phyloP scores from a whole-genome alignment of 2,113 vertebrate genomes.

The Cynoglossus semilaevis region DNA sequence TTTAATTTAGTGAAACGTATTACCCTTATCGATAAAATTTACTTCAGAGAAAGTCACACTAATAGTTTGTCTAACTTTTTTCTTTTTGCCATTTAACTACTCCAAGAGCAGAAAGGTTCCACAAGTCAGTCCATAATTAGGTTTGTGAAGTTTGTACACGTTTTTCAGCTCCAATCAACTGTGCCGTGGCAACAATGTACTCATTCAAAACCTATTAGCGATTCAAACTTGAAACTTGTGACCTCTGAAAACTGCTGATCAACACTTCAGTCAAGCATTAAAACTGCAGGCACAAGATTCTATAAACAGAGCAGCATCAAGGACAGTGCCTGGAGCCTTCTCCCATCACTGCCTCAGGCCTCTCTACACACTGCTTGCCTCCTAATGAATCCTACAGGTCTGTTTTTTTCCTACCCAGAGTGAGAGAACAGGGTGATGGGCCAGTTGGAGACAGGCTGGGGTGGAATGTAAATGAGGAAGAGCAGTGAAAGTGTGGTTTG shows the following conservation, averaged over 20 bases:
- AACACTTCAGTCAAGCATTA: slow-evolving; percentile 52
- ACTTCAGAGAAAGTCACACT: no score
- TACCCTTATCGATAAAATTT: no score
- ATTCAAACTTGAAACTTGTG: slow-evolving; percentile 48
- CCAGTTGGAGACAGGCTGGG: slow-evolving; percentile 28
- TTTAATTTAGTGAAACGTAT: no score
- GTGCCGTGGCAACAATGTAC: not conserved
- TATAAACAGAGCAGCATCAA: slow-evolving; percentile 49
- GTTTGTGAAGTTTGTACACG: not conserved
- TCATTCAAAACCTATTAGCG: slow-evolving; percentile 41
- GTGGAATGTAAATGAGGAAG: slow-evolving; percentile 46
- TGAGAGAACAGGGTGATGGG: slow-evolving; percentile 18
- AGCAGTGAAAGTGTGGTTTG: slow-evolving; percentile 6
- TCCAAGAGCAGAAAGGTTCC: no score
- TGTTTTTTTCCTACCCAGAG: slow-evolving; percentile 1
- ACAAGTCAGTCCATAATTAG: no score
- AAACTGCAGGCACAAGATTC: slow-evolving; percentile 44
- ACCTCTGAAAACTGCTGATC: slow-evolving; percentile 58
- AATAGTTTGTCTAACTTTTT: no score
- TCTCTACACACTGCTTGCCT: slow-evolving; percentile 20
- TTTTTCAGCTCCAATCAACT: slow-evolving; percentile 11
- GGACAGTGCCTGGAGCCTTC: slow-evolving; percentile 44
- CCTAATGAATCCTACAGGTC: slow-evolving; percentile 38
- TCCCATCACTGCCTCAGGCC: slow-evolving; percentile 10
- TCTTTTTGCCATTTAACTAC: no score